Evolutionary conservation across 2,113 vertebrate species (phyloP).

Genomic region (Bettongia penicillata): DNA sequence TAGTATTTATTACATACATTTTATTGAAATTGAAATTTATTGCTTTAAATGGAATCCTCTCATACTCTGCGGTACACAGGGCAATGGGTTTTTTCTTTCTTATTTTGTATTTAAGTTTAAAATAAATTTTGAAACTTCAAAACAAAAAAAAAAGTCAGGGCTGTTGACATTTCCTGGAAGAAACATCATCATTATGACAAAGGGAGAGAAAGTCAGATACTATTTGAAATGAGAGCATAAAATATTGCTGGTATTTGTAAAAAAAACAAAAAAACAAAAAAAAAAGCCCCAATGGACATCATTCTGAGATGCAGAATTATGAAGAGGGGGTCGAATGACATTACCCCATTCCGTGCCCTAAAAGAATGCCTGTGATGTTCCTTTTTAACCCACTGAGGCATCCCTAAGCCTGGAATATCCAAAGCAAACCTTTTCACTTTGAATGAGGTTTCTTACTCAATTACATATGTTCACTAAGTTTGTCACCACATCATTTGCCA

Average conservation of each 20-base stretch:
- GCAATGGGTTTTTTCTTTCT: too few relatives aligned
- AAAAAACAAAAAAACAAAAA: too few relatives aligned
- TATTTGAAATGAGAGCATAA: conserved; percentile 55
- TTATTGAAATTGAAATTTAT: too few relatives aligned
- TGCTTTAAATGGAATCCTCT: too few relatives aligned
- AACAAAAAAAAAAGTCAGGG: not conserved
- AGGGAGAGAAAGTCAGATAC: conserved; percentile 39
- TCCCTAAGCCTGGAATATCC: not conserved
- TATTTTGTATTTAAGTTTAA: too few relatives aligned
- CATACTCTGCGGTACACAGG: too few relatives aligned
- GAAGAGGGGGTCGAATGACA: not conserved
- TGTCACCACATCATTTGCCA: not conserved
- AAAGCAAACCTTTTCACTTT: not conserved
- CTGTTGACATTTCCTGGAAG: conserved; percentile 51
- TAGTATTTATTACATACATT: too few relatives aligned
- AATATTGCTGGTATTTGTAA: conserved; percentile 24
- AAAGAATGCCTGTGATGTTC: not conserved
- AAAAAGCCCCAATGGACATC: not conserved
- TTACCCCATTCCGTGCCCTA: not conserved
- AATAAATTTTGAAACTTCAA: too few relatives aligned
- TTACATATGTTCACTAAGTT: not conserved
- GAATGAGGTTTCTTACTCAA: not conserved
- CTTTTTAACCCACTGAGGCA: not conserved
- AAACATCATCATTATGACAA: conserved; percentile 14
- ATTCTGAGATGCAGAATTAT: not conserved